Percentiles rank a stretch among this genome's conserved stretches.
phyloP scores from a whole-genome alignment of 2,113 vertebrate genomes.

The Dicaeum eximium region DNA sequence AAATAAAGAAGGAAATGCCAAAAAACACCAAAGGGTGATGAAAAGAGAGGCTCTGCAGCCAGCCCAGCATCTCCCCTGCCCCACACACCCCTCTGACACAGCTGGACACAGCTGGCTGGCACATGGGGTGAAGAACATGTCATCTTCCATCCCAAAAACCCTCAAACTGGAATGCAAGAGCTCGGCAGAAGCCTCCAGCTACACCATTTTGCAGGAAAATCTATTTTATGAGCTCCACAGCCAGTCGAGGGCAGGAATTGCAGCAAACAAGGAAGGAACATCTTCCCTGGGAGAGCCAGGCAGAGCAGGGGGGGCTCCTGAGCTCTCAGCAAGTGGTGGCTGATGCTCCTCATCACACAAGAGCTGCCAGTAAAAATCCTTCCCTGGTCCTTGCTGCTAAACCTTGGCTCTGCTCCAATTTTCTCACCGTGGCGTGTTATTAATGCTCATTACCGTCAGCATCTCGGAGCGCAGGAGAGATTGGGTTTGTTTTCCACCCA shows the following conservation, averaged over 20 bases:
- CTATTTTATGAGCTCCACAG: no score
- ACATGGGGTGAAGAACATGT: accelerated
- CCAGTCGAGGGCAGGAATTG: background rate
- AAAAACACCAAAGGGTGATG: no score
- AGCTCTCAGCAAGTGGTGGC: accelerated
- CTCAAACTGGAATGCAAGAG: background rate
- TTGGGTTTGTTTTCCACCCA: background rate
- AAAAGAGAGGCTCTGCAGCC: background rate
- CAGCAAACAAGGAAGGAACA: background rate
- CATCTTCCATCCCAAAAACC: background rate
- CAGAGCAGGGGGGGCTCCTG: background rate
- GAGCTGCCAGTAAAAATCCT: background rate
- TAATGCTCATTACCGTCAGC: background rate
- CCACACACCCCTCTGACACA: background rate
- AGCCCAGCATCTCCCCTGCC: background rate
- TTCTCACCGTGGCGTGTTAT: background rate
- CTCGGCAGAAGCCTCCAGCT: background rate
- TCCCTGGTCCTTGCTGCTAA: background rate
- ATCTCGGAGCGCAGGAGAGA: background rate
- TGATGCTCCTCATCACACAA: background rate
- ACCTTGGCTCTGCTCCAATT: background rate
- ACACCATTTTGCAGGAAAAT: background rate
- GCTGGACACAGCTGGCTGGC: background rate
- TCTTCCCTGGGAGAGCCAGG: background rate
- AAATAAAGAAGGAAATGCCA: background rate